Evolutionary conservation across 2,888 invertebrate genomes (phyloP).

Genomic region (Tyria jacobaeae): DNA sequence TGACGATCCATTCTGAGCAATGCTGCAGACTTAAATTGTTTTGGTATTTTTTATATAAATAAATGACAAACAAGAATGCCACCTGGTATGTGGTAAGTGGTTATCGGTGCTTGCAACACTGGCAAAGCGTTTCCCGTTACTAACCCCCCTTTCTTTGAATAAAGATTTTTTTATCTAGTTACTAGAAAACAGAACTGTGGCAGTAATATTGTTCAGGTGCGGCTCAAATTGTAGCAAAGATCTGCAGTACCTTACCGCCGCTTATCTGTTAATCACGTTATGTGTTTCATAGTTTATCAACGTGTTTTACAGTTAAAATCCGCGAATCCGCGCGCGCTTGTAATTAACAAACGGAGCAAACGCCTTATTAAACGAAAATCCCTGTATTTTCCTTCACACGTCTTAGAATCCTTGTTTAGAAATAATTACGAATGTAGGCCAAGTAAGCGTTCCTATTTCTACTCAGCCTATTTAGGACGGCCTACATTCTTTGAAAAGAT

Average conservation of each 20-base stretch:
- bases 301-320: not conserved
- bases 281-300: not conserved
- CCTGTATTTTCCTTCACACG: not conserved
- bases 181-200: not conserved
- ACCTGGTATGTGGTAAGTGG: not conserved
- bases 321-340: no score
- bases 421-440: not conserved
- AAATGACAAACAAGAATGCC: not conserved
- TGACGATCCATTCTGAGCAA: no score
- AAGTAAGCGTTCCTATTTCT: slow-evolving; percentile 1
- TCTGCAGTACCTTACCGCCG: not conserved
- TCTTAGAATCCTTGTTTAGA: not conserved
- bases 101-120: not conserved
- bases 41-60: no score
- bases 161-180: not conserved
- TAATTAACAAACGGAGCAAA: no score
- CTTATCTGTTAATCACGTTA: no score
- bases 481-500: slow-evolving; percentile 19
- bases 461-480: slow-evolving; percentile 11
- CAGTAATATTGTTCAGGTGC: not conserved
- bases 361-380: not conserved
- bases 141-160: no score
- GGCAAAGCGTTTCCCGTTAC: not conserved
- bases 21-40: no score
- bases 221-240: not conserved